Conservation (phyloP, 2,888 invertebrate genomes). For the Hanleya hanleyi region DNA sequence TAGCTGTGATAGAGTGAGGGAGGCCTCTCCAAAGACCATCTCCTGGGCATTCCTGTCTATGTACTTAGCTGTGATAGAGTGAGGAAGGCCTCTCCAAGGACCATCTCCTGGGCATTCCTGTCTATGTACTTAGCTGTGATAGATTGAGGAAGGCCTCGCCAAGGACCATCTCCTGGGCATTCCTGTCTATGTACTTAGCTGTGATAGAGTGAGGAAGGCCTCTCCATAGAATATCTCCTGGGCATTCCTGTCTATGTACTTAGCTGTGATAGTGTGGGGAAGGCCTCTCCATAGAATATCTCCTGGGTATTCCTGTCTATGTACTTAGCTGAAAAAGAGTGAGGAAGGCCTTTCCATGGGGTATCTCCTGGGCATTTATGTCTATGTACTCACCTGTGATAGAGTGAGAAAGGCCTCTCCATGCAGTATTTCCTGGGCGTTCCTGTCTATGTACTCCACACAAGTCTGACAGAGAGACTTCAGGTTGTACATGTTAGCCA, state of each 20-base stretch:
- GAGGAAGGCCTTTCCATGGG: conserved; percentile 88
- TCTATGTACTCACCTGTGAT: conserved; percentile 92
- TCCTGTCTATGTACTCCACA: conserved; percentile 90
- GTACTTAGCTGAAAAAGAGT: conserved; percentile 88
- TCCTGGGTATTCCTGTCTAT: conserved; percentile 92
- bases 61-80: conserved; percentile 89
- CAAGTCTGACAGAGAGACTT: conserved; percentile 83
- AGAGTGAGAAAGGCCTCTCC: conserved; percentile 89
- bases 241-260: conserved; percentile 93
- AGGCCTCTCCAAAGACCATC: conserved; percentile 88
- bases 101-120: conserved; percentile 87
- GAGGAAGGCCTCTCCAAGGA: conserved; percentile 88
- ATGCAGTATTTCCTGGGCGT: conserved; percentile 88
- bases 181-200: conserved; percentile 90
- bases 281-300: conserved; percentile 88
- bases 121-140: conserved; percentile 89
- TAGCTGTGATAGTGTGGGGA: conserved; percentile 88
- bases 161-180: conserved; percentile 88
- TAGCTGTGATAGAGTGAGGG: conserved; percentile 87
- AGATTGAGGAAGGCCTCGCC: conserved; percentile 89
- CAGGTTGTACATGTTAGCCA: conserved; percentile 84
- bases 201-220: conserved; percentile 87
- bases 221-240: conserved; percentile 87
- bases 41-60: conserved; percentile 92
- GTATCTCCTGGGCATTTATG: conserved; percentile 87